Base-by-base conservation (phyloP, 2,113 vertebrate genomes). In the Baryphthengus martii region DNA sequence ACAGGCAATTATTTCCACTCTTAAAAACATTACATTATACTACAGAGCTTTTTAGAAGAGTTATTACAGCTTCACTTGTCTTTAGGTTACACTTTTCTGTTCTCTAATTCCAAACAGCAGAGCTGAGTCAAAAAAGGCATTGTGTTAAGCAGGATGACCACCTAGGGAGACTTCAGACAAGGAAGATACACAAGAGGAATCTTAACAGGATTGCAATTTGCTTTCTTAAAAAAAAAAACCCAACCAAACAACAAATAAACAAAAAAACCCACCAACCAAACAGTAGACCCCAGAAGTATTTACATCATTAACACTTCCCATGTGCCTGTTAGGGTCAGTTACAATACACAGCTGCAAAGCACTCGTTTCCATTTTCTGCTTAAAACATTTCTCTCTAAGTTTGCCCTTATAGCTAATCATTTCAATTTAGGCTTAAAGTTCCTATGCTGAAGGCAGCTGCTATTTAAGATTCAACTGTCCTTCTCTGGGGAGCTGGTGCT, bases 141-240 rank as follows among this genome's bases (percentile, higher is more conserved):
- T 68, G 91, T 25, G 37, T 91, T 91, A 96, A 75, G 37, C 49
- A 88, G 78, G 63, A 89, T 79, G 74, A 92, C 37, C n/a, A 85
- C 37, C 49, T 78, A 82, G n/a, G n/a, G 42, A 93, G 53, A 68
- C 70, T 75, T 93, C 75, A 94, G 53, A 88, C 53, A 92, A 79
- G 67, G 42, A 91, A 94, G 77, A 84, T 31, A 85, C 13, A 53
- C 11, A 56, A 81, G n/a, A 82, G 40, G 31, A 93, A 93, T 45
- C 71, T 45, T 91, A 94, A 84, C 53, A 89, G 81, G 58, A 89
- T 13, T 58, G 66, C 67, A 89, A 68, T 33, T 18, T 4, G 10
- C 25, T 58, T 73, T 92, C 83, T 89, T 88, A 47, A 52, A 86
- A 92, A 70, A 39, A 29, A 40, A 4, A 19, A 28, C 11, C 15